Evolutionary conservation across 2,113 vertebrate species (phyloP), one percentile per base, ranked within the genome.

Genomic region (Cairina moschata): DNA sequence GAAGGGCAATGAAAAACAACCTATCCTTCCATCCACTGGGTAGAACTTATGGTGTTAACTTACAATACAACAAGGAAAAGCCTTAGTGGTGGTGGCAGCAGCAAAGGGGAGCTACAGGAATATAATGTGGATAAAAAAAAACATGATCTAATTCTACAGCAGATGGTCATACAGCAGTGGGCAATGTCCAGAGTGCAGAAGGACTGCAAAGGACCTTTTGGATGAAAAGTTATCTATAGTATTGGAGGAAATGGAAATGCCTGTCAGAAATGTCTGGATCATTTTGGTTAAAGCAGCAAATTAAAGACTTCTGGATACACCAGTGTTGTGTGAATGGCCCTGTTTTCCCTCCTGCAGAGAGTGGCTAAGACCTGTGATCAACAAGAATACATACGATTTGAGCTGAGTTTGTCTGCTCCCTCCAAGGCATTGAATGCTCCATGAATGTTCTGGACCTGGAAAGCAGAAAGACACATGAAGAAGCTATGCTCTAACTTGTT

Each of bases 371-470:
- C 63, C 65, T 56, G 20, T 48, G 94, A 56, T 78, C 34, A 73
- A 20, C 52, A 79, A 50, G 14, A 85, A 83, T 97, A 99, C 99
- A 1, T 98, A 99, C 99, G 98, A 96, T 99, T 99, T 66, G 99
- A 99, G 83, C 98, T 96, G 74, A 99, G 98, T 97, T 97, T 98
- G 97, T 99, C 98, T 31, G 99, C 98, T 92, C 99, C 99, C 90
- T 98, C 99, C 26, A 99, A 97, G 21, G 99, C 99, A 71, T 99
- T 99, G 97, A 99, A 99, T 5, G 99, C 99, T 88, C 99, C 99
- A 1, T 99, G 99, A 83, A 99, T 98, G 1, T 99, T 99, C 36
- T 98, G 98, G 92, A 99, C 99, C 99, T 99, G 97, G 46, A 95
- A 96, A 96, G 72, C 58, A 88, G 93, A 88, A 92, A 59, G 58